phyloP scores from a whole-genome alignment of 2,888 invertebrate species.

The Mantis religiosa region DNA sequence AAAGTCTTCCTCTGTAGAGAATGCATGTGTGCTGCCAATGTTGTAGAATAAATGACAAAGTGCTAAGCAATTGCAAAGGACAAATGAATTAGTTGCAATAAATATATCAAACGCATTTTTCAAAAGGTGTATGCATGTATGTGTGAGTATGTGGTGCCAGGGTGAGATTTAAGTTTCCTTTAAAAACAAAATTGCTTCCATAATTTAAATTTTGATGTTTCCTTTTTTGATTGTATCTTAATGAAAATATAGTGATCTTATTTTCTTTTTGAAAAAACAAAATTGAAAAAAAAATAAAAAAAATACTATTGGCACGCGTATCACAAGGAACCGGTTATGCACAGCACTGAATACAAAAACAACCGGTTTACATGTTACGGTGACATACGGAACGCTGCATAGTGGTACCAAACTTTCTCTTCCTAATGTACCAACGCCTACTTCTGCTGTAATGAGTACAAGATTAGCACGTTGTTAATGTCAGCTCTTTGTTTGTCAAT shows the following conservation, averaged over 20 bases:
- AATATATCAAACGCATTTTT: not conserved
- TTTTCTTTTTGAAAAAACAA: not conserved
- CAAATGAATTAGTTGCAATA: not conserved
- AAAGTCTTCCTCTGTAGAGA: not conserved
- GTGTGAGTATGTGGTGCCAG: not conserved
- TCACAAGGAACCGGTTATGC: too few species aligned
- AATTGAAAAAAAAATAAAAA: too few species aligned
- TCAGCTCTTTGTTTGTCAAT: too few species aligned
- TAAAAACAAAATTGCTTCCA: not conserved
- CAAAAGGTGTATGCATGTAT: not conserved
- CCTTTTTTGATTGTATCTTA: not conserved
- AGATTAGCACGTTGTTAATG: too few species aligned
- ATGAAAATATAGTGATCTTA: not conserved
- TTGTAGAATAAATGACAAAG: not conserved
- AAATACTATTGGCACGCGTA: too few species aligned
- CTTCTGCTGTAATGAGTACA: too few species aligned
- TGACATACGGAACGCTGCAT: too few species aligned
- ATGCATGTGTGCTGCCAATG: not conserved
- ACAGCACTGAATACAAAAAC: too few species aligned
- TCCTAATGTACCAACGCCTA: too few species aligned
- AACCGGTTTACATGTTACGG: too few species aligned
- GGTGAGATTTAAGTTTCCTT: not conserved
- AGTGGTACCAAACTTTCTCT: too few species aligned
- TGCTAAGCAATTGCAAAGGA: not conserved
- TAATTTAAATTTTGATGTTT: not conserved